Base-by-base conservation (phyloP, 2,113 vertebrate genomes). In the Alectura lathami region DNA sequence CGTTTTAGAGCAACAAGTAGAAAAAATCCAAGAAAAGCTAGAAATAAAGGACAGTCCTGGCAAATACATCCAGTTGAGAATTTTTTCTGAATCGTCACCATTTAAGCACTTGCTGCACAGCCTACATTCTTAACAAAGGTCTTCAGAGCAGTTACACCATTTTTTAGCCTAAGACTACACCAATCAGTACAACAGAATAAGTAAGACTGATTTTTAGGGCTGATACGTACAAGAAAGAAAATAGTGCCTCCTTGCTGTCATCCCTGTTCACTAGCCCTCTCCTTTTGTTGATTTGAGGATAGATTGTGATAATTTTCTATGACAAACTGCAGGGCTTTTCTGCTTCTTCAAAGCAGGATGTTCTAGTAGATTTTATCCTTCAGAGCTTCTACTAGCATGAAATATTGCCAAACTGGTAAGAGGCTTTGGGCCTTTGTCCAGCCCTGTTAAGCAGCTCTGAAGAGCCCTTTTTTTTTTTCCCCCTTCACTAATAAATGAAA, bases 111-210 rank as follows among this genome's bases (percentile, higher is more conserved):
- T 66, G 59, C 23, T 53, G 3, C 9, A 34, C 34, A 51, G 18
- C 38, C 22, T 24, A 4, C 17, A 0, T 0, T 83, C 38, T 83
- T 60, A 69, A 23, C 13, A 7, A 26, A 69, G 26, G 1, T 43
- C 29, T 66, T 74, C 23, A 22, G 20, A 30, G 11, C 3, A 42
- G 17, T 6, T 17, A 13, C 57, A 9, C 22, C 43, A 40, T 47
- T 42, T 83, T 77, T 84, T 60, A 74, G 34, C 26, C 30, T 0
- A 0, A 50, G 15, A 20, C 26, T 66, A 11, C 63, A 93, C 13
- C 11, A 69, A 9, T 30, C 3, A 29, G 2, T 62, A 11, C 26
- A 53, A 17, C n/a, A 42, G 17, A 67, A 50, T 22, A 17, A 21
- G 5, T 13, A 51, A 43, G 12, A 4, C 22, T 53, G 67, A 20